Percentiles rank a stretch among this genome's conserved stretches.
phyloP scores from a whole-genome alignment of 2,888 invertebrate genomes.

The Drosophila borealis region DNA sequence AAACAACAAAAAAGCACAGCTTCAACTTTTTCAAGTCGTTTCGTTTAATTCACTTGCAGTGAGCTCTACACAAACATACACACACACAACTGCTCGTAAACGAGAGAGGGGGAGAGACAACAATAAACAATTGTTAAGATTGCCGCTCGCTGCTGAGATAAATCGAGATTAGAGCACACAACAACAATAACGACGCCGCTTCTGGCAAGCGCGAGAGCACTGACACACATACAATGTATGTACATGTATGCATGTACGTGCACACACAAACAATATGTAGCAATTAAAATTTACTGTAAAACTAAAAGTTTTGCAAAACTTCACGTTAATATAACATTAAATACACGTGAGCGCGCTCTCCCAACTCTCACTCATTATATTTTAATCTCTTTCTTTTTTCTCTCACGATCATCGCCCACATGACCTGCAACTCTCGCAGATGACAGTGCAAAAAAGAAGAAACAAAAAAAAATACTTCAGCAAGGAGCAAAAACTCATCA shows the following conservation, averaged over 20 bases:
- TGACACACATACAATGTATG: not conserved
- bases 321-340: conserved; percentile 19
- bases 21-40: conserved; percentile 75
- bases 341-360: conserved; percentile 34
- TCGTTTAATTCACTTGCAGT: conserved; percentile 75
- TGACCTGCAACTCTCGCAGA: conserved; percentile 59
- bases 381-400: conserved; percentile 27
- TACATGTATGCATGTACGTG: not conserved
- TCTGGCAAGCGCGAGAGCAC: conserved; percentile 40
- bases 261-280: not conserved
- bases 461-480: conserved; percentile 3
- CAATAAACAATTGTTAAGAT: conserved; percentile 73
- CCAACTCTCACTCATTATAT: conserved; percentile 12
- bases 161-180: conserved; percentile 56
- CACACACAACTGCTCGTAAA: conserved; percentile 22
- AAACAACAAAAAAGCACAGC: conserved; percentile 73
- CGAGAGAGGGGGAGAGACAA: conserved; percentile 42
- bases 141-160: conserved; percentile 53
- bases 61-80: conserved; percentile 39
- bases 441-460: conserved; percentile 55
- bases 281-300: conserved; percentile 29
- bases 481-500: conserved; percentile 38
- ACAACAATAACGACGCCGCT: conserved; percentile 29
- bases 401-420: conserved; percentile 47
- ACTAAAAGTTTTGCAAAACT: conserved; percentile 26